These are phyloP conservation scores for Trididemnum nubilum DNA, from an alignment of 23 tunicate species.

Conservation along the genomic window DNA sequence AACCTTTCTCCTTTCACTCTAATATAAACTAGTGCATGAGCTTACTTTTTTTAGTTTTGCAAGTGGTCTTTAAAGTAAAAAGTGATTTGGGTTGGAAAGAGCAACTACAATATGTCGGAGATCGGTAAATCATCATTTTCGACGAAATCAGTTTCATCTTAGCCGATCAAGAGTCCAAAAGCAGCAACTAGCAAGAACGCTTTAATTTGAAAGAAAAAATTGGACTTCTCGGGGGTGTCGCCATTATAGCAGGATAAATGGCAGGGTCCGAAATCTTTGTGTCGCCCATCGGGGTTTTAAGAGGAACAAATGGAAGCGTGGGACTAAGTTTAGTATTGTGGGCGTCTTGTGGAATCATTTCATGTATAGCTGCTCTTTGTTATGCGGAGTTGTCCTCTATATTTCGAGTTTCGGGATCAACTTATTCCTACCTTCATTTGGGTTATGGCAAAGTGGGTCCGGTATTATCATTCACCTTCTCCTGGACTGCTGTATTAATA, in stretches of 20 bases:
- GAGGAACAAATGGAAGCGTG: constrained; percentile 66
- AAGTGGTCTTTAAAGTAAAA: too few relatives aligned
- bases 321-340: constrained; percentile 78
- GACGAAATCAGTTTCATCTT: too few relatives aligned
- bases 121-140: too few relatives aligned
- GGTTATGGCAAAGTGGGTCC: constrained; percentile 54
- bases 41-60: too few relatives aligned
- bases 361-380: constrained; percentile 54
- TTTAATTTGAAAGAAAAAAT: constrained; percentile 61
- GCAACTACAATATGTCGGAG: too few relatives aligned
- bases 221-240: constrained; percentile 53
- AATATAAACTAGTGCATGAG: too few relatives aligned
- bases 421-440: constrained; percentile 54
- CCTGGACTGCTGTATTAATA: constrained; percentile 67
- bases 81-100: too few relatives aligned
- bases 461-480: constrained; percentile 47
- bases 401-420: constrained; percentile 67
- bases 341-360: constrained; percentile 42
- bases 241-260: constrained; percentile 55
- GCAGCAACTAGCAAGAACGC: constrained; percentile 17
- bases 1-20: too few relatives aligned
- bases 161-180: neutral
- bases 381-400: constrained; percentile 68
- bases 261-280: constrained; percentile 89
- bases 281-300: constrained; percentile 70